Evolutionary conservation across 2,797 vertebrate species (phyloP), one percentile per base, ranked within the genome.

Genomic region (Liasis olivaceus): DNA sequence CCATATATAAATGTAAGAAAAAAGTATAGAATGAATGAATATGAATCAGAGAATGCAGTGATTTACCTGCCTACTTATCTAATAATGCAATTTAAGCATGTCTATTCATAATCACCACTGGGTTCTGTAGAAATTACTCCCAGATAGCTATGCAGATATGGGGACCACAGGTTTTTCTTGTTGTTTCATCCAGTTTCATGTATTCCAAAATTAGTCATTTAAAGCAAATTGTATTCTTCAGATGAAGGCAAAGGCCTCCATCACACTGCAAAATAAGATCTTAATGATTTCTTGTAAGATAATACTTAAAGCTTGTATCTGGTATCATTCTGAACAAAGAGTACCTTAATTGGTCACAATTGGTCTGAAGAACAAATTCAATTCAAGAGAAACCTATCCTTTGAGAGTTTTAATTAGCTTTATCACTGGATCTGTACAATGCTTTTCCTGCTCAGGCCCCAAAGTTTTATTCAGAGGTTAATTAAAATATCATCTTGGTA

Each of bases 401-500:
- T 92, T 89, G 87, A 92, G 91, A 85, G 59, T 92, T 89, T 92
- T 92, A 92, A 92, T 89, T 89, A 92, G 91, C 63, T 66, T 15
- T 89, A 87, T 85, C 91, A 89, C 66, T 89, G 91, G 72, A 66
- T 85, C 60, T 64, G 87, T 89, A 63, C 58, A 60, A 92, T 89
- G 72, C 88, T 63, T 62, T 14, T 15, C 91, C 42, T 2, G 3
- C 77, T 56, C 47, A 12, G 91, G 72, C 89, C 89, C 2, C 0
- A 59, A 91, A 93, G 90, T 69, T 91, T 3, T 87, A 77, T 94
- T 94, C 95, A 94, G 93, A 94, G 92, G 93, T 96, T 94, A 94
- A 94, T 95, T 94, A 94, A 89, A 69, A 91, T 89, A 93, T 77
- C 1, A 58, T 92, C 90, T 93, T 89, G 85, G 91, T 47, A 92